Evolutionary conservation across 1,140 invertebrate genomes (phyloP), one percentile per base, ranked within the genome.

Genomic region (Neodiprion pinetum): DNA sequence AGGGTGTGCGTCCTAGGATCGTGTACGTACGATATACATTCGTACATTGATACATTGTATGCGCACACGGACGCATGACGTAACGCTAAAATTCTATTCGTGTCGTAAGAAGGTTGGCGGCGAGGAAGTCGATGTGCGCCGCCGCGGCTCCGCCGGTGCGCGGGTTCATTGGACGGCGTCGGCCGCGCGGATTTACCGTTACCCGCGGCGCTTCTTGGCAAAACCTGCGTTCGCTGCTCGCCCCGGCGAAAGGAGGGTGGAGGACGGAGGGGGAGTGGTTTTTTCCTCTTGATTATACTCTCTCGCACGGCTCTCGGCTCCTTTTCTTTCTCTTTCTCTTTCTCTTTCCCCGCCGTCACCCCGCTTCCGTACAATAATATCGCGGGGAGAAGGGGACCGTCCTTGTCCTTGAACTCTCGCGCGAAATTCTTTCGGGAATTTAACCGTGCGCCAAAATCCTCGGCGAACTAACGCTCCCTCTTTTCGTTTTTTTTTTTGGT

Each of bases 181-280:
- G 53, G 53, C 53, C 53, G 53, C 53, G 53, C 53, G 53, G 53
- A 61, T 61, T 61, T 61, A 61, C 53, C 53, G 53, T 61, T 61
- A 61, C 53, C 11, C 53, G 53, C 53, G 53, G 11, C 53, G 11
- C n/a, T 17, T 12, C 11, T 61, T 61, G 53, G 53, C 53, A 17
- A 61, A 61, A 61, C 53, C 53, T 4, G 53, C 53, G 53, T 61
- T 61, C 53, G 53, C 53, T 12, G 11, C 4, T 14, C n/a, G 53
- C 53, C 53, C 53, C 5, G 53, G 53, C 4, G 9, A 17, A 14
- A 9, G 53, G 9, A 9, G 53, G 8, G 53, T 5, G 53, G 4
- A 9, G n/a, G 4, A 9, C 4, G 7, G 7, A 14, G 53, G 4
- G n/a, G 53, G 50, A 53, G 50, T 53, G 50, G 50, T 53, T 61